A percentile compares a stretch with the other conserved stretches of the same genome.
Conservation (phyloP, 53 echinoderm and acorn worm species). For the Luidia sarsii region DNA sequence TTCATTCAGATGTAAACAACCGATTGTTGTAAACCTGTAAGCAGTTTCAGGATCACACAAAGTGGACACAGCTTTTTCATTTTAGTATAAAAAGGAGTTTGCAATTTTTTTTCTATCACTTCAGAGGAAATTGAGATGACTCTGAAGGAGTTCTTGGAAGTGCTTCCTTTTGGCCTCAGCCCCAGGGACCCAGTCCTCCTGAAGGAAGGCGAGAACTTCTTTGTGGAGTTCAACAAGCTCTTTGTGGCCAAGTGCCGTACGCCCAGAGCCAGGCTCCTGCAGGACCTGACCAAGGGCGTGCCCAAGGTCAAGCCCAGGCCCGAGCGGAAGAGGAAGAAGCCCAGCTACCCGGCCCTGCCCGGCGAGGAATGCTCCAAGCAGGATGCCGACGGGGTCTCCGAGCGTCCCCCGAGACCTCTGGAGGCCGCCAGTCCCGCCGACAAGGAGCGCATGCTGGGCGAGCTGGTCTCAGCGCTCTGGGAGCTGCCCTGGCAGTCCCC, state of each 20-base stretch:
- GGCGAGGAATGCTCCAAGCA: conserved; percentile 23
- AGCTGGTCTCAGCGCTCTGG: conserved; percentile 49
- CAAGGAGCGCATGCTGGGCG: conserved; percentile 48
- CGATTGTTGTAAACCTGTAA: too few relatives aligned
- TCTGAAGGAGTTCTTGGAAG: conserved; percentile 77
- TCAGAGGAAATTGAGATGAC: conserved; percentile 66
- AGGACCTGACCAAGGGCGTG: conserved; percentile 28
- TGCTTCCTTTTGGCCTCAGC: conserved; percentile 43
- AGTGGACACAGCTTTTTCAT: too few relatives aligned
- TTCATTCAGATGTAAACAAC: too few relatives aligned
- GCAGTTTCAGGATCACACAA: too few relatives aligned
- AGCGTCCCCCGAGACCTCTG: conserved; percentile 22
- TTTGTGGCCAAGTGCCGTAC: conserved; percentile 19
- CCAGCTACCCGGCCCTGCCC: conserved; percentile 31
- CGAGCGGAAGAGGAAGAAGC: conserved; percentile 10
- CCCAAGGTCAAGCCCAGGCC: conserved; percentile 10
- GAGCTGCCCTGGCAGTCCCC: conserved; percentile 24
- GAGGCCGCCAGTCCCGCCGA: conserved; percentile 49
- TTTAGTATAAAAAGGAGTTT: too few relatives aligned
- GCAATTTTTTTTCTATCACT: too few relatives aligned
- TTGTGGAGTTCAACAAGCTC: conserved; percentile 61
- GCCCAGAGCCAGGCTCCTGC: conserved; percentile 35
- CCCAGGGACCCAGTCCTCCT: conserved; percentile 35
- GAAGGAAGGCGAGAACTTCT: conserved; percentile 55
- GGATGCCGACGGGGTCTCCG: neutral